Percentiles rank a stretch among this genome's conserved stretches.
Evolutionary conservation across 2,113 vertebrate species (phyloP).

Genomic region (Amphiprion percula): DNA sequence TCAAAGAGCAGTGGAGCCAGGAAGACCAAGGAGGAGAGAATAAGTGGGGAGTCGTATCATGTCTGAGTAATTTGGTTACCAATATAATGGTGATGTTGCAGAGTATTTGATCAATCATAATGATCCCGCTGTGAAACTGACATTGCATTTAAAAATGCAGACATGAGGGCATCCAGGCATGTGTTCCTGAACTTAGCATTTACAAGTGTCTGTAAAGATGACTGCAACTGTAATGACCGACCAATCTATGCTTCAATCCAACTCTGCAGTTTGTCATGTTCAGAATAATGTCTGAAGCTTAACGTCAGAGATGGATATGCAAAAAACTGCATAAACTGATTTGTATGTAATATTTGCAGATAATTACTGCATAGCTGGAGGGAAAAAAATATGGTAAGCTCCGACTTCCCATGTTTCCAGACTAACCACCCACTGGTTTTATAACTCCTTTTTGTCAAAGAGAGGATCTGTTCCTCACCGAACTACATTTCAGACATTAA

Average conservation of each 20-base stretch:
- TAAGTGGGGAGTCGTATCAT: background rate
- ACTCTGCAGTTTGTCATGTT: background rate
- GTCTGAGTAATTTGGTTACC: background rate
- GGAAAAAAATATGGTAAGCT: background rate
- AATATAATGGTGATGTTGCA: background rate
- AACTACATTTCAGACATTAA: constrained; percentile 26
- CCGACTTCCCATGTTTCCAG: background rate
- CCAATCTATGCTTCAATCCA: background rate
- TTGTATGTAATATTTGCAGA: constrained; percentile 1
- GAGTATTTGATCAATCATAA: constrained; percentile 5
- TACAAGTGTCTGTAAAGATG: constrained; percentile 6
- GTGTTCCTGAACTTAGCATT: background rate
- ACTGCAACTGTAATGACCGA: background rate
- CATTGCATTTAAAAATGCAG: background rate
- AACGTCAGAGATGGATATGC: background rate
- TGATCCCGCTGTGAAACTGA: background rate
- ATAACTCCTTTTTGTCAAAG: background rate
- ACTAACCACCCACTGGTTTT: constrained; percentile 11
- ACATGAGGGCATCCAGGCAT: background rate
- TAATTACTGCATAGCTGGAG: background rate
- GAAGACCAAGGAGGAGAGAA: background rate
- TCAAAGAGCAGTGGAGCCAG: constrained; percentile 26
- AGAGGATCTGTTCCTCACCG: constrained; percentile 16
- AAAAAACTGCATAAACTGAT: background rate
- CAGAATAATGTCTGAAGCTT: background rate